phyloP scores from a whole-genome alignment of 2,888 invertebrate genomes.

The Liodrosophila aerea region DNA sequence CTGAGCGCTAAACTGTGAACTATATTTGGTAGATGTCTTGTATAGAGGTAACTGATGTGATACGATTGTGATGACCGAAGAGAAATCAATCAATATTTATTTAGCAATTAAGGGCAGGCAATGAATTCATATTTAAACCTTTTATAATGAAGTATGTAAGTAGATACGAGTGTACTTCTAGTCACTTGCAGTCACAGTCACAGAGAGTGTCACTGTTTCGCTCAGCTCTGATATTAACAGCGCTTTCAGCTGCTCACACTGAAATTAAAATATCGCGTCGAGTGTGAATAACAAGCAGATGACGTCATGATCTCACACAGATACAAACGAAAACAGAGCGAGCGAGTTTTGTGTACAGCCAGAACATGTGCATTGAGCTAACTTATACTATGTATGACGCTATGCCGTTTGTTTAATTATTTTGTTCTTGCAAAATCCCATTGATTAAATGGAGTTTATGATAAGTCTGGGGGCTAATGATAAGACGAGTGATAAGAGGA shows the following conservation, averaged over 20 bases:
- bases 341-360: constrained; percentile 11
- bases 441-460: background rate
- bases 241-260: constrained; percentile 28
- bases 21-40: too few relatives aligned
- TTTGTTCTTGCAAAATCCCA: too few relatives aligned
- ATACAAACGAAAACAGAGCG: constrained; percentile 12
- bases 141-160: too few relatives aligned
- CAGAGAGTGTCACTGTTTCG: constrained; percentile 8
- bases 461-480: background rate
- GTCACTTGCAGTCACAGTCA: constrained; percentile 12
- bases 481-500: background rate
- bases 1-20: background rate
- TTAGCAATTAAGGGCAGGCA: too few relatives aligned
- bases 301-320: constrained; percentile 57
- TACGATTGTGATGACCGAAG: too few relatives aligned
- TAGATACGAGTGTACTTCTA: too few relatives aligned
- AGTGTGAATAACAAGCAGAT: constrained; percentile 62
- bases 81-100: background rate
- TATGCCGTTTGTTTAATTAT: too few relatives aligned
- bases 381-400: constrained; percentile 23
- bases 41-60: background rate
- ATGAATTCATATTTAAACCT: too few relatives aligned
- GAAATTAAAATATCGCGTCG: constrained; percentile 43
- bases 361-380: constrained; percentile 16
- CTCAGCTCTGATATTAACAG: constrained; percentile 30